Evolutionary conservation across 2,888 invertebrate genomes (phyloP).

Genomic region (Ceramica pisi): DNA sequence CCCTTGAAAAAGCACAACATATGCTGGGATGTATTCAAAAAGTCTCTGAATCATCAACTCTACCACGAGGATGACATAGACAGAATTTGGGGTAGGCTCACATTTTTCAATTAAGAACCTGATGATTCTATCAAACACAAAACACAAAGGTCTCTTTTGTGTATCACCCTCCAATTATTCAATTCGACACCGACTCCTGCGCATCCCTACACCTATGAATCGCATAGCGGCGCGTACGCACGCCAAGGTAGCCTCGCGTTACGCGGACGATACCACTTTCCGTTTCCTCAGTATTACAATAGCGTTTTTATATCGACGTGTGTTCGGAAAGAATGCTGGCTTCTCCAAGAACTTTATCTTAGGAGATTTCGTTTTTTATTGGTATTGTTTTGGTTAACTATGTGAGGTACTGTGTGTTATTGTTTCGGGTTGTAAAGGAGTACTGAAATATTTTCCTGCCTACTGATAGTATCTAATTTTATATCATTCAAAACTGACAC

Average conservation of each 20-base stretch:
- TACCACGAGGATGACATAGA: background rate
- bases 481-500: no score
- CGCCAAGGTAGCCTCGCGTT: conserved; percentile 82
- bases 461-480: no score
- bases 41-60: background rate
- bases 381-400: conserved; percentile 31
- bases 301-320: conserved; percentile 76
- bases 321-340: conserved; percentile 73
- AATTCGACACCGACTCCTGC: conserved; percentile 18
- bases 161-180: conserved; percentile 4
- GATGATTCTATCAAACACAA: background rate
- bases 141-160: conserved; percentile 4
- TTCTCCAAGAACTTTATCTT: conserved; percentile 69
- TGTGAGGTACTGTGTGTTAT: background rate
- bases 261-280: conserved; percentile 86
- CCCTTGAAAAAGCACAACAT: no score
- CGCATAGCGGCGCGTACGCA: conserved; percentile 83
- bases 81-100: background rate
- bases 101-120: background rate
- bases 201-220: conserved; percentile 79
- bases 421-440: background rate
- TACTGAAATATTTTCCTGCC: background rate
- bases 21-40: no score
- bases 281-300: conserved; percentile 84
- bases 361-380: conserved; percentile 38